Conservation (phyloP, 2,888 invertebrate genomes). For the Aproaerema taeniolella region DNA sequence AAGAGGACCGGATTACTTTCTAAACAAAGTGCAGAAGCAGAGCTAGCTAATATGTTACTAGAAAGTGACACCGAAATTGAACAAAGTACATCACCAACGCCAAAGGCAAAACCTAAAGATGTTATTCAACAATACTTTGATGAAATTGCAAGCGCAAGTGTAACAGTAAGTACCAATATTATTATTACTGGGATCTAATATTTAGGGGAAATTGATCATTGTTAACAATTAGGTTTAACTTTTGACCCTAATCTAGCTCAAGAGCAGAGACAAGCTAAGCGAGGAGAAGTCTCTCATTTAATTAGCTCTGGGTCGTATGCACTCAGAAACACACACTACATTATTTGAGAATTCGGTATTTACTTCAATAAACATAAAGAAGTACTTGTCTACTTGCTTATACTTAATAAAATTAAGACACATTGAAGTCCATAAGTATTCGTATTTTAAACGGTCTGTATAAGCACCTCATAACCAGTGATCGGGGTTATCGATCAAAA, state of each 20-base stretch:
- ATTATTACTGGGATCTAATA: conserved; percentile 8
- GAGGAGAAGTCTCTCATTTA: conserved; percentile 6
- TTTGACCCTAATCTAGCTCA: conserved; percentile 10
- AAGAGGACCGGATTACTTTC: conserved; percentile 18
- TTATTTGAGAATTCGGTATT: conserved; percentile 6
- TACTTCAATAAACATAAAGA: conserved; percentile 7
- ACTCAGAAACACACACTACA: conserved; percentile 7
- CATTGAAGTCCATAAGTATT: conserved; percentile 8
- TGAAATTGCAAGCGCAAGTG: conserved; percentile 12
- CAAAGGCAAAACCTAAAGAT: conserved; percentile 14
- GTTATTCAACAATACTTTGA: conserved; percentile 15
- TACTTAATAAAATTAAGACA: conserved; percentile 6
- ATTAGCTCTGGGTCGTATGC: conserved; percentile 7
- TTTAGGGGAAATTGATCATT: conserved; percentile 9
- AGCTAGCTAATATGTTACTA: conserved; percentile 14
- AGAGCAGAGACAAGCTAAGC: conserved; percentile 7
- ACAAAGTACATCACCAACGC: conserved; percentile 14
- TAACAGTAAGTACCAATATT: conserved; percentile 5
- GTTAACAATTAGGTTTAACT: conserved; percentile 11
- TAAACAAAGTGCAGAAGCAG: conserved; percentile 16
- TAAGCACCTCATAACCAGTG: background rate
- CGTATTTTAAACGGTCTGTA: conserved; percentile 4
- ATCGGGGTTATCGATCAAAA: too few relatives aligned
- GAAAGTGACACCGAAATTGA: conserved; percentile 17
- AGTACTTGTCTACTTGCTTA: conserved; percentile 9